Evolutionary conservation across 2,113 vertebrate genomes (phyloP).

Genomic region (Melanocharis versteri): DNA sequence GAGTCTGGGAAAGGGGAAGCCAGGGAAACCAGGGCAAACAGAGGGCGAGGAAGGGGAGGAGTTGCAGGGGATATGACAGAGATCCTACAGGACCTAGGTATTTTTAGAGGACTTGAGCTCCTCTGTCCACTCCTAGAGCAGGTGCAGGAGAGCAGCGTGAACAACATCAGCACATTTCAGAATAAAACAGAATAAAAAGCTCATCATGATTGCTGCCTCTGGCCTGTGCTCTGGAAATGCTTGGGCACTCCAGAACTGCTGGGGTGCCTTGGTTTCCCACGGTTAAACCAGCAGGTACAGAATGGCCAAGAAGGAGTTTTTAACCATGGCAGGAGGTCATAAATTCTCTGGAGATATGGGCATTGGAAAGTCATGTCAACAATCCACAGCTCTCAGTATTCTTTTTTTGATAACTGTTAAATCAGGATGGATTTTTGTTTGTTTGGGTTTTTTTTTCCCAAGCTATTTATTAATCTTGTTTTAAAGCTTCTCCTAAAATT

Average conservation of each 20-base stretch:
- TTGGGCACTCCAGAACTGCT: not conserved
- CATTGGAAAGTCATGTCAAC: not conserved
- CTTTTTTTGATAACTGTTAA: not conserved
- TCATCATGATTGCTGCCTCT: not conserved
- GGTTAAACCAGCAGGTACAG: not conserved
- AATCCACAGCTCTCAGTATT: not conserved
- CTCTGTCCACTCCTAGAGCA: not conserved
- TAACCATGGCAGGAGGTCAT: not conserved
- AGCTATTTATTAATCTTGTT: not conserved
- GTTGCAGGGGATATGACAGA: not conserved
- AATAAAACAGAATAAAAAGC: not conserved
- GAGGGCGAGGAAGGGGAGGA: not conserved
- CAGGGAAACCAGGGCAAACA: not conserved
- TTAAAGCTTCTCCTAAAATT: not conserved
- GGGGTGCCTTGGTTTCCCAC: not conserved
- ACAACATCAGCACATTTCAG: accelerated
- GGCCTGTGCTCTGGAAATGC: accelerated
- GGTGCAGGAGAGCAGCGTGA: not conserved
- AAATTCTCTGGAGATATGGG: not conserved
- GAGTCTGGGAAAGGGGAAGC: conserved; percentile 2
- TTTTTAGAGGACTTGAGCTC: not conserved
- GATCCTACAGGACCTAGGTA: not conserved
- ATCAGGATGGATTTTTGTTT: not conserved
- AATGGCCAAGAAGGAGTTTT: not conserved
- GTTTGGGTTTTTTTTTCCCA: not conserved